Percentiles rank a stretch among this genome's conserved stretches.
Evolutionary conservation across 2,797 vertebrate species (phyloP).

Genomic region (Psittacula derbiana): DNA sequence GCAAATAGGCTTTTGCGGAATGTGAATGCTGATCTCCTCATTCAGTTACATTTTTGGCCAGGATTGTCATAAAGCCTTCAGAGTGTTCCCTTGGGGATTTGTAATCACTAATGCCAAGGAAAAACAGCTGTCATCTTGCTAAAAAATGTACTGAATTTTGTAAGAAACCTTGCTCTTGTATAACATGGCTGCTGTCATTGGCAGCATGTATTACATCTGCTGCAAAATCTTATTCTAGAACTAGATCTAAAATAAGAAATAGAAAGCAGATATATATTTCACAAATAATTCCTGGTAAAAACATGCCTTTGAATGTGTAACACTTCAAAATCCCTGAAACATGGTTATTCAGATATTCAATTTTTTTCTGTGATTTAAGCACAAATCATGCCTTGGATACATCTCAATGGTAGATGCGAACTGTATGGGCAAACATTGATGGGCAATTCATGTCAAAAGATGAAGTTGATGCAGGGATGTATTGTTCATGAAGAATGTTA

Average conservation of each 20-base stretch:
- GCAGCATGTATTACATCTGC: not conserved
- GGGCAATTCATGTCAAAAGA: not conserved
- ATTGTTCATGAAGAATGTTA: not conserved
- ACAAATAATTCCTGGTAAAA: not conserved
- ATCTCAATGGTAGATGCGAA: not conserved
- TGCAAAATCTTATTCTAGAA: not conserved
- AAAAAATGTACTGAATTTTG: not conserved
- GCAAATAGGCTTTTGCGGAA: not conserved
- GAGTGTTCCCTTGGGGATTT: not conserved
- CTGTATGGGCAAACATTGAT: not conserved
- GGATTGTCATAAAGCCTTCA: not conserved
- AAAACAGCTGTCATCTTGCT: slow-evolving; percentile 2
- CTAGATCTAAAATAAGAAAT: not conserved
- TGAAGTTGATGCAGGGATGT: not conserved
- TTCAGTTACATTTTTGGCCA: slow-evolving; percentile 15
- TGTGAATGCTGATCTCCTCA: not conserved
- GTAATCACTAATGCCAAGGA: not conserved
- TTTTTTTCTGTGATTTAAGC: not conserved
- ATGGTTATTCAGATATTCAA: not conserved
- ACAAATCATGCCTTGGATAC: not conserved
- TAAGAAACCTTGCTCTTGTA: not conserved
- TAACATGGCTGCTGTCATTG: not conserved
- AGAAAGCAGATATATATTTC: not conserved
- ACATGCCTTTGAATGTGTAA: not conserved
- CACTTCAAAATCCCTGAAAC: not conserved